Evolutionary conservation across 2,113 vertebrate species (phyloP), one percentile per base, ranked within the genome.

Genomic region (Podarcis muralis): DNA sequence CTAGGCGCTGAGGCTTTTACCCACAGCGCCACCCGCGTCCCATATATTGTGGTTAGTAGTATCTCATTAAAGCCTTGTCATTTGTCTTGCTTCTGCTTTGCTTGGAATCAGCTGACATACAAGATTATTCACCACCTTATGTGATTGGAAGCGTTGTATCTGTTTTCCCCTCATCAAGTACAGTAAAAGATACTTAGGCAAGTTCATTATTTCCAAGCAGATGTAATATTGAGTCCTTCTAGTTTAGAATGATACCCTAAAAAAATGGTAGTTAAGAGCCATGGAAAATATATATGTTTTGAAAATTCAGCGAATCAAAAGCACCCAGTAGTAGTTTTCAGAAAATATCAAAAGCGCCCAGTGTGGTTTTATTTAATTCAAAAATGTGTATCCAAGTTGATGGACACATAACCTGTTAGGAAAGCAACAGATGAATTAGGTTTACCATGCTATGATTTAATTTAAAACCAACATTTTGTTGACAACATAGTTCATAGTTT

Each of bases 401-500:
- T 85, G 93, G 90, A 90, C 76, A 37, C 88, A 48, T 84, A 48
- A 88, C 78, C 88, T 92, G 43, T 92, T 89, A 91, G 81, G 95
- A 96, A 95, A 92, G 90, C 25, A 87, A 62, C 4, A 65, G 37
- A 87, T 86, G 89, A 93, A 95, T 95, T 95, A 91, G 89, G 85
- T 94, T 94, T 92, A 85, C 69, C 84, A 68, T 48, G 0, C 91
- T 93, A 87, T 92, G 94, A 94, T 93, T 96, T 96, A 95, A 93
- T 96, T 95, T 91, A 77, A 96, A 94, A 92, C 90, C 93, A 95
- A 90, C 0, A 2, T 59, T 92, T 95, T 95, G 93, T 95, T 94
- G 95, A 95, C 91, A 96, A 92, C 92, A 48, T 69, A 15, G 81
- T 89, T 93, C 78, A 81, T 92, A 91, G 94, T 95, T 95, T 92